phyloP scores from a whole-genome alignment of 2,797 vertebrate species.

The Pipistrellus pipistrellus region DNA sequence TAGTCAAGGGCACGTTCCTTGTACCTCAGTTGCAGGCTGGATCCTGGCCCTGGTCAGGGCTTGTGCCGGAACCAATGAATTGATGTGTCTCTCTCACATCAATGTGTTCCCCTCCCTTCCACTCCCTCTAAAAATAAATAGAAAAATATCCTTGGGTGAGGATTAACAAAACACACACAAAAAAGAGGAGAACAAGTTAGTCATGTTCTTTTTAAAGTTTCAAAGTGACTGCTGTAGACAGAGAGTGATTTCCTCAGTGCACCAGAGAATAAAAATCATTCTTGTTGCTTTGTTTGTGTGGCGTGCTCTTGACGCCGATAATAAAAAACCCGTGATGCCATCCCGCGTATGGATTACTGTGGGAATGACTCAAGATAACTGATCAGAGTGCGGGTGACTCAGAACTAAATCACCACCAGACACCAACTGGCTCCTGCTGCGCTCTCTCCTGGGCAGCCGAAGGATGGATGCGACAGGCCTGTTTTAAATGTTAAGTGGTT shows the following conservation, averaged over 20 bases:
- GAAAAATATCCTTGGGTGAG: too few relatives aligned
- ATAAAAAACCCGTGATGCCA: slow-evolving; percentile 63
- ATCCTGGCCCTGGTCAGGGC: too few relatives aligned
- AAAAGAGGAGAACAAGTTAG: background rate
- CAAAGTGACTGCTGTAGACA: slow-evolving; percentile 32
- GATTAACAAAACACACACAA: too few relatives aligned
- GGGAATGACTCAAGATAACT: slow-evolving; percentile 73
- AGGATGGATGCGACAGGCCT: slow-evolving; percentile 50
- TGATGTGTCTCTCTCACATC: too few relatives aligned
- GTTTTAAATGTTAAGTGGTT: slow-evolving; percentile 55
- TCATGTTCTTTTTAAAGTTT: slow-evolving; percentile 65
- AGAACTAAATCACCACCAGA: slow-evolving; percentile 68
- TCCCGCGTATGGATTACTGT: slow-evolving; percentile 36
- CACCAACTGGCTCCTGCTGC: background rate
- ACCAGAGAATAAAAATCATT: slow-evolving; percentile 33
- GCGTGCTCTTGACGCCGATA: slow-evolving; percentile 17
- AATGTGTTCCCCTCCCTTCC: too few relatives aligned
- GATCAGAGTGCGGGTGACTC: slow-evolving; percentile 56
- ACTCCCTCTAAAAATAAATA: too few relatives aligned
- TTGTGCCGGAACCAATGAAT: too few relatives aligned
- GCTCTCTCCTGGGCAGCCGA: slow-evolving; percentile 12
- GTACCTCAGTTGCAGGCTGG: too few relatives aligned
- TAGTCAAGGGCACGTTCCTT: too few relatives aligned
- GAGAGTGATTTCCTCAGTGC: slow-evolving; percentile 37
- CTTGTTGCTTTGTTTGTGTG: slow-evolving; percentile 28